A percentile compares a stretch with the other conserved stretches of the same genome.
These are phyloP conservation scores for Sminthurides bifidus DNA, from an alignment of 1,140 invertebrate species.

Conservation along the genomic window DNA sequence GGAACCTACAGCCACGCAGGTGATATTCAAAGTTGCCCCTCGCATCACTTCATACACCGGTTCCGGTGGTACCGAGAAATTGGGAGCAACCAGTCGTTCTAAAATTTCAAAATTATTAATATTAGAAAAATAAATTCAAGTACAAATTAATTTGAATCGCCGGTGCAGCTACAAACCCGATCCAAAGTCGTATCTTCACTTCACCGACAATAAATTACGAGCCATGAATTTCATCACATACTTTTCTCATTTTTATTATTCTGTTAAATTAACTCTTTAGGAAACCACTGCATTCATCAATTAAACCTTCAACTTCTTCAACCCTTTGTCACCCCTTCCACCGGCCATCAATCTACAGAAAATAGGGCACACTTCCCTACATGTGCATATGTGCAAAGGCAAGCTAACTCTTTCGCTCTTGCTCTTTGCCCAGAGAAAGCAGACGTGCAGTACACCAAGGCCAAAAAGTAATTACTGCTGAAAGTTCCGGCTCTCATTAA, in stretches of 20 bases:
- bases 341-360: too few species aligned
- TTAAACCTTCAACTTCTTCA: too few species aligned
- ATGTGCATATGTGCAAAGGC: too few species aligned
- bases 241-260: neutral
- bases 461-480: too few species aligned
- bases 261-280: too few species aligned
- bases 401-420: too few species aligned
- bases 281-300: too few species aligned
- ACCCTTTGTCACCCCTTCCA: too few species aligned
- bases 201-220: neutral
- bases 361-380: too few species aligned
- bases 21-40: constrained; percentile 77
- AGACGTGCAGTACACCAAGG: too few species aligned
- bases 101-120: constrained; percentile 40
- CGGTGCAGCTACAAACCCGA: neutral
- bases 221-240: neutral
- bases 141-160: neutral
- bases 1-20: constrained; percentile 90
- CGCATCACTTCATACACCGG: constrained; percentile 73
- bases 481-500: too few species aligned
- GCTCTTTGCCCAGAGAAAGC: too few species aligned
- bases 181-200: neutral
- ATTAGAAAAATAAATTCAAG: neutral
- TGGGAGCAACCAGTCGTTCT: constrained; percentile 86
- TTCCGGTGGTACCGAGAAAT: constrained; percentile 83